Conservation (phyloP, 1,140 invertebrate genomes). For the Cydia fagiglandana region DNA sequence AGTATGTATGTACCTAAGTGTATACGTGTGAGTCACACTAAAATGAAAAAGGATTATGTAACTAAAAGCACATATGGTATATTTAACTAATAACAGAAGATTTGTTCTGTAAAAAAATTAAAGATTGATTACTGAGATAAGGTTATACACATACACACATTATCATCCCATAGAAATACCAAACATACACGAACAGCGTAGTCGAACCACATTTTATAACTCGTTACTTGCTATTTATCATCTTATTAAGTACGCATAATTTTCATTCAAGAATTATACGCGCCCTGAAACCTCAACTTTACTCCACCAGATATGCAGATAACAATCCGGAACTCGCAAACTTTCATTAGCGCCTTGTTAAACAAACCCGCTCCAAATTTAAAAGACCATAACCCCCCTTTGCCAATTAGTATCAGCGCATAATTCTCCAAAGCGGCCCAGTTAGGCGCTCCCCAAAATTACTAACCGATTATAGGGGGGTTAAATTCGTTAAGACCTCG, state of each 20-base stretch:
- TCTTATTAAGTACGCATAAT: not conserved
- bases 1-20: no score
- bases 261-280: not conserved
- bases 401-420: not conserved
- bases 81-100: no score
- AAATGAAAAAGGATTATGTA: no score
- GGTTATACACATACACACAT: no score
- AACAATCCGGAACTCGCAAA: slow-evolving; percentile 8
- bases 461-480: not conserved
- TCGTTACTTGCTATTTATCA: not conserved
- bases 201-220: no score
- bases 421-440: not conserved
- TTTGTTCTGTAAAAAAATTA: no score
- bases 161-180: no score
- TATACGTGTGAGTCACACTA: no score
- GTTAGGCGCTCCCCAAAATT: not conserved
- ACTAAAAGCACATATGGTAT: not conserved
- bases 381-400: not conserved
- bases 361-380: slow-evolving; percentile 4
- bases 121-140: no score
- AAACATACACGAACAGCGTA: no score
- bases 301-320: not conserved
- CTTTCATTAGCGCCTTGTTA: slow-evolving; percentile 13
- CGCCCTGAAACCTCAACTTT: not conserved
- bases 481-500: not conserved